These are phyloP conservation scores for Thalpophila matura DNA, from an alignment of 2,888 invertebrate genomes.

Conservation along the genomic window DNA sequence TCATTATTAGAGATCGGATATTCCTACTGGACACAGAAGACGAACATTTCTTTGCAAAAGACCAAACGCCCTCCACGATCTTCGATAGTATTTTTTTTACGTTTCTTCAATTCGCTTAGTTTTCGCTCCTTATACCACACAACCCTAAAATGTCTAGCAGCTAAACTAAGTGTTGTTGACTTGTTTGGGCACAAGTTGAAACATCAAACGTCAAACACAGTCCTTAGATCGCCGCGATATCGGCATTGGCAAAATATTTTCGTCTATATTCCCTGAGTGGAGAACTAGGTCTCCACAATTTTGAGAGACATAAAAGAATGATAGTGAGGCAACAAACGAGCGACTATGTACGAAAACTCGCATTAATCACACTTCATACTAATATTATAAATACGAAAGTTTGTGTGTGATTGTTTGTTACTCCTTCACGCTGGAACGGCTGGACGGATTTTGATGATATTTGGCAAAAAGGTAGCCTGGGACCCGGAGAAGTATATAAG, in stretches of 20 bases:
- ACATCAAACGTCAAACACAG: slow-evolving; percentile 49
- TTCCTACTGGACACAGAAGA: not conserved
- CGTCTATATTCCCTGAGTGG: not conserved
- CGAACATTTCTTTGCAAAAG: not conserved
- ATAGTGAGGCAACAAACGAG: not conserved
- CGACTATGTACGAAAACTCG: no score
- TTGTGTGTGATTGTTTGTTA: no score
- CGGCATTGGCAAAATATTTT: slow-evolving; percentile 30
- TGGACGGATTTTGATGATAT: no score
- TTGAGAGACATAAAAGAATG: not conserved
- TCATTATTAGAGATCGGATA: not conserved
- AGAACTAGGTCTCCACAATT: slow-evolving; percentile 1
- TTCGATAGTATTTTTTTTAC: not conserved
- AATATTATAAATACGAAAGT: no score
- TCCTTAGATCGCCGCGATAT: slow-evolving; percentile 21
- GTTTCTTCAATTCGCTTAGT: not conserved
- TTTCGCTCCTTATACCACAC: slow-evolving; percentile 12
- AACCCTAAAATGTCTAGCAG: slow-evolving; percentile 35
- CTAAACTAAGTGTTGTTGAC: slow-evolving; percentile 44
- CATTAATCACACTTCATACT: no score
- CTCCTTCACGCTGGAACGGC: no score
- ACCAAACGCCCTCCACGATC: not conserved
- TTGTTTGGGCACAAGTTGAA: slow-evolving; percentile 44
- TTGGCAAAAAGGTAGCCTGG: no score
- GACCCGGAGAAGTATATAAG: no score